Evolutionary conservation across 2,888 invertebrate species (phyloP).

Genomic region (Lycophotia porphyrea): DNA sequence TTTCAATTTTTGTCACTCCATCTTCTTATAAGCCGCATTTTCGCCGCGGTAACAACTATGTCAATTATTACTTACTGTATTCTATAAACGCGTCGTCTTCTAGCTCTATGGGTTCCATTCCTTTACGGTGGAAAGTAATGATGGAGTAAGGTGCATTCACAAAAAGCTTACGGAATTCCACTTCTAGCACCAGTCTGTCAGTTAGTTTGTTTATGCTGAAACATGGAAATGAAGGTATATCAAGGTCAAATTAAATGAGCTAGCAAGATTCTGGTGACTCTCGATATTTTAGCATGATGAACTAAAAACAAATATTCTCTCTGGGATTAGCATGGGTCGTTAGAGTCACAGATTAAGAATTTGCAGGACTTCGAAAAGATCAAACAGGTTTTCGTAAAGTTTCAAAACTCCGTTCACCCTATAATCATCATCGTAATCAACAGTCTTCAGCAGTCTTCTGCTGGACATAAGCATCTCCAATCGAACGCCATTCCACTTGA

Average conservation of each 20-base stretch:
- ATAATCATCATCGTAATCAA: not conserved
- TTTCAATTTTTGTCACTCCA: too few relatives aligned
- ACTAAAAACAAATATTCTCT: not conserved
- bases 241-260: not conserved
- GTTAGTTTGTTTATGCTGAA: conserved; percentile 71
- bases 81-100: conserved; percentile 57
- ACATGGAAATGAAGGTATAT: conserved; percentile 8
- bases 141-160: conserved; percentile 56
- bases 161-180: conserved; percentile 59
- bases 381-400: not conserved
- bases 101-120: conserved; percentile 67
- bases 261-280: not conserved
- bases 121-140: conserved; percentile 66
- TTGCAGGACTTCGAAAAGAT: not conserved
- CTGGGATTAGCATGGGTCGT: rapidly evolving
- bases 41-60: too few relatives aligned
- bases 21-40: too few relatives aligned
- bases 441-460: not conserved
- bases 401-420: not conserved
- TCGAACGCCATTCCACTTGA: not conserved
- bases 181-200: conserved; percentile 67
- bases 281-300: not conserved
- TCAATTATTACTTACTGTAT: conserved; percentile 63
- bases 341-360: not conserved
- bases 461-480: not conserved